phyloP scores from a whole-genome alignment of 2,888 invertebrate species.

The Desoria tigrina region DNA sequence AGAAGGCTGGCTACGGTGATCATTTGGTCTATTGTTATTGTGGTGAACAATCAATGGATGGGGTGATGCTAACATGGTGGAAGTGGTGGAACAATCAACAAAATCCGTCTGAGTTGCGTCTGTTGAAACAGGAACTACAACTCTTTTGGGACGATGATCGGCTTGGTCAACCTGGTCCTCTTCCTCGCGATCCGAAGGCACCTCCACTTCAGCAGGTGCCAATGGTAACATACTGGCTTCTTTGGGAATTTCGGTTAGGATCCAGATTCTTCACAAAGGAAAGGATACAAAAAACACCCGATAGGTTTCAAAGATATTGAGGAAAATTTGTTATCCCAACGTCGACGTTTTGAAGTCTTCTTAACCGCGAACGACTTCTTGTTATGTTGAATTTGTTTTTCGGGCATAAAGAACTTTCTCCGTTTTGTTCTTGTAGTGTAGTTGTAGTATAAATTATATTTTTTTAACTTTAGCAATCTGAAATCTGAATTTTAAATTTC shows the following conservation, averaged over 20 bases:
- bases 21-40: background rate
- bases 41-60: background rate
- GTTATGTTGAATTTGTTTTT: too few relatives aligned
- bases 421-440: too few relatives aligned
- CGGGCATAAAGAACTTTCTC: too few relatives aligned
- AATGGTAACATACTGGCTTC: conserved; percentile 4
- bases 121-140: conserved; percentile 23
- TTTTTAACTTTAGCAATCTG: too few relatives aligned
- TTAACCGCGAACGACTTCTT: too few relatives aligned
- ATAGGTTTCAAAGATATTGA: too few relatives aligned
- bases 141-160: conserved; percentile 3
- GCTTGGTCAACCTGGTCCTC: conserved; percentile 7
- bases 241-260: conserved; percentile 12
- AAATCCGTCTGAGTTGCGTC: conserved; percentile 43
- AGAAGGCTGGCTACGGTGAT: background rate
- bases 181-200: conserved; percentile 18
- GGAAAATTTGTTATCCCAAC: too few relatives aligned
- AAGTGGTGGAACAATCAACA: conserved; percentile 22
- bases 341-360: too few relatives aligned
- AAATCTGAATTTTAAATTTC: too few relatives aligned
- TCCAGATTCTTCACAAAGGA: background rate
- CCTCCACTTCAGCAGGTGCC: conserved; percentile 8
- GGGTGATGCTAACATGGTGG: background rate
- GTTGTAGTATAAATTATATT: too few relatives aligned
- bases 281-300: background rate